These are phyloP conservation scores for Oscheius sp. DNA, from an alignment of 2,888 invertebrate species.

Conservation along the genomic window DNA sequence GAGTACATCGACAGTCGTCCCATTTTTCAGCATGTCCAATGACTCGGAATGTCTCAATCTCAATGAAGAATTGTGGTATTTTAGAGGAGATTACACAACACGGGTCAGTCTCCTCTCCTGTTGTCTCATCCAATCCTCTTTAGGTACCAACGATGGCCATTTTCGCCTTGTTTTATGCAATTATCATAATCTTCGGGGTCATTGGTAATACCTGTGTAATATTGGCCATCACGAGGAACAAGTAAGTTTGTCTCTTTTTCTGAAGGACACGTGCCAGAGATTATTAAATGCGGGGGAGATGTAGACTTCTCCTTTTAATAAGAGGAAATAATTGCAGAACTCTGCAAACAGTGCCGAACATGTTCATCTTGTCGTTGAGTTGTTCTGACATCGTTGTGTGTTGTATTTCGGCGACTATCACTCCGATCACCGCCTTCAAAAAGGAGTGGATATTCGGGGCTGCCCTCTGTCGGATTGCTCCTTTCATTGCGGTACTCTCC, in stretches of 20 bases:
- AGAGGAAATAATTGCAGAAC: conserved; percentile 55
- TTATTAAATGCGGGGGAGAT: background rate
- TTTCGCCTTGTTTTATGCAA: conserved; percentile 65
- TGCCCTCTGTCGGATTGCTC: conserved; percentile 66
- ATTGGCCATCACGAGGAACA: conserved; percentile 68
- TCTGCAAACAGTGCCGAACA: conserved; percentile 72
- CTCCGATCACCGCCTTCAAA: conserved; percentile 70
- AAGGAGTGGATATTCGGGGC: conserved; percentile 72
- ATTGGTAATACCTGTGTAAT: conserved; percentile 70
- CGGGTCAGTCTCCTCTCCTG: conserved; percentile 35
- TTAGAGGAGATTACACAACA: conserved; percentile 55
- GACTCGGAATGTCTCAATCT: conserved; percentile 64
- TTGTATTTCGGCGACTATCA: conserved; percentile 70
- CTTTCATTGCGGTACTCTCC: conserved; percentile 63
- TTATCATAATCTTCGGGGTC: conserved; percentile 68
- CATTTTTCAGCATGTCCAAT: conserved; percentile 60
- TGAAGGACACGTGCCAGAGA: background rate
- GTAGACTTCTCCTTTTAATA: background rate
- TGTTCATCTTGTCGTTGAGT: conserved; percentile 69
- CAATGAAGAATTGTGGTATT: conserved; percentile 68
- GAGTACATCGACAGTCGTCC: too few species aligned
- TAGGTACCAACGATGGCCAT: conserved; percentile 60
- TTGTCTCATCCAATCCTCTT: conserved; percentile 6
- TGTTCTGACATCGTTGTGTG: conserved; percentile 72
- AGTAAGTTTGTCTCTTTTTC: conserved; percentile 44